These are phyloP conservation scores for Lasioglossum villosulum DNA, from an alignment of 2,888 invertebrate species.

Conservation along the genomic window DNA sequence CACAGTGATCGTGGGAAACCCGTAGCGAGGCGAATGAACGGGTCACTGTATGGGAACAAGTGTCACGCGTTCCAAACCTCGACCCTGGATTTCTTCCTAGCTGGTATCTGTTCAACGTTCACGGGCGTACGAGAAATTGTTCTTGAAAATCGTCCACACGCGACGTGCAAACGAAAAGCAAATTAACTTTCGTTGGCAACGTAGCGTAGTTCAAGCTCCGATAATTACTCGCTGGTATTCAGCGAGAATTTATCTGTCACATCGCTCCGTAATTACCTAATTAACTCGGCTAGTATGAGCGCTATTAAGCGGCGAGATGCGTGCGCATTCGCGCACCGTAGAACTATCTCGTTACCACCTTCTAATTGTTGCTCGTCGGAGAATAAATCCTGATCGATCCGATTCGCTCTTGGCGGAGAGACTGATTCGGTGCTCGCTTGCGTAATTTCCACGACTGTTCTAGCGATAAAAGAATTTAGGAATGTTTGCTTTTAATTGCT, in stretches of 20 bases:
- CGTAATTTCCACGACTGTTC: slow-evolving; percentile 43
- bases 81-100: slow-evolving; percentile 61
- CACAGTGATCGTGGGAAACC: slow-evolving; percentile 37
- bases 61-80: slow-evolving; percentile 52
- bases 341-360: background rate
- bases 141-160: background rate
- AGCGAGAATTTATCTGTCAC: slow-evolving; percentile 26
- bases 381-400: background rate
- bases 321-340: background rate
- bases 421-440: slow-evolving; percentile 53
- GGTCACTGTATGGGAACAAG: slow-evolving; percentile 38
- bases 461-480: background rate
- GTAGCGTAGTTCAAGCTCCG: slow-evolving; percentile 1
- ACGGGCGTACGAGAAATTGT: slow-evolving; percentile 53
- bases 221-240: slow-evolving; percentile 41
- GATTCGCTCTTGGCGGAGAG: background rate
- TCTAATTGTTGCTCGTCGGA: background rate
- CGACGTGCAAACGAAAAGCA: slow-evolving; percentile 6
- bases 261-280: slow-evolving; percentile 21
- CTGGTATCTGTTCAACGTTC: slow-evolving; percentile 44
- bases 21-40: slow-evolving; percentile 25
- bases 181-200: slow-evolving; percentile 16
- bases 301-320: background rate
- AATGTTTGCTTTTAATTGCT: background rate
- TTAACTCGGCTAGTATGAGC: background rate